Percentiles rank a stretch among this genome's conserved stretches.
These are phyloP conservation scores for Drosophila cognata DNA, from an alignment of 2,888 invertebrate species.

Conservation along the genomic window DNA sequence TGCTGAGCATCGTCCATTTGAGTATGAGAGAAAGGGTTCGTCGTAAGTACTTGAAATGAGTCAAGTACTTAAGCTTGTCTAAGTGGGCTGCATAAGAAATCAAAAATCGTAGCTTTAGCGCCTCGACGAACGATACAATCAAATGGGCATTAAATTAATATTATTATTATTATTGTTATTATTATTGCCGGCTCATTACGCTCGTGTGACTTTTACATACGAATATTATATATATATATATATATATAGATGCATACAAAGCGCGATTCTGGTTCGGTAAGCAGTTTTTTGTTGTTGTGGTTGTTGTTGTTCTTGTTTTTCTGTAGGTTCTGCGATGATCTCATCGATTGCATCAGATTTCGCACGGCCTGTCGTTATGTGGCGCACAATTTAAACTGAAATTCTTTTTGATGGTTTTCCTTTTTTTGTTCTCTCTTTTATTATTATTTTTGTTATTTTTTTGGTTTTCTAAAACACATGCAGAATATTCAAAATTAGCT, in stretches of 20 bases:
- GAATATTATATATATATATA: constrained; percentile 14
- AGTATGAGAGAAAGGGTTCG: not conserved
- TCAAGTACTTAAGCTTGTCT: constrained; percentile 14
- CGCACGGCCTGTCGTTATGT: constrained; percentile 78
- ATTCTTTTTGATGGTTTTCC: constrained; percentile 53
- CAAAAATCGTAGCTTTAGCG: constrained; percentile 24
- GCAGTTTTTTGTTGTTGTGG: constrained; percentile 35
- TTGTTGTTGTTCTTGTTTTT: constrained; percentile 27
- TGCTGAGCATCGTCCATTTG: not conserved
- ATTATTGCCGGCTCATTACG: constrained; percentile 67
- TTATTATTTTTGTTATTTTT: not conserved
- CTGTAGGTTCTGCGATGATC: constrained; percentile 71
- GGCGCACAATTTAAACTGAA: constrained; percentile 70
- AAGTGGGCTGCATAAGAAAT: constrained; percentile 12
- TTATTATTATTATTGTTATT: constrained; percentile 27
- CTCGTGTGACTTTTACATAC: constrained; percentile 50
- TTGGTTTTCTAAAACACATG: constrained; percentile 54
- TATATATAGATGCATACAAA: constrained; percentile 5
- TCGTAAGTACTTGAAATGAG: constrained; percentile 9
- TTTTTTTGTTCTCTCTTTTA: constrained; percentile 3
- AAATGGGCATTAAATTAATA: constrained; percentile 39
- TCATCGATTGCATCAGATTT: constrained; percentile 82
- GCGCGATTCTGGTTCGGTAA: constrained; percentile 48
- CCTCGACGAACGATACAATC: constrained; percentile 29
- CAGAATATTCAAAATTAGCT: constrained; percentile 74